Percentiles rank a stretch among this genome's conserved stretches.
These are phyloP conservation scores for Pempheris klunzingeri DNA, from an alignment of 2,797 vertebrate genomes.

Conservation along the genomic window DNA sequence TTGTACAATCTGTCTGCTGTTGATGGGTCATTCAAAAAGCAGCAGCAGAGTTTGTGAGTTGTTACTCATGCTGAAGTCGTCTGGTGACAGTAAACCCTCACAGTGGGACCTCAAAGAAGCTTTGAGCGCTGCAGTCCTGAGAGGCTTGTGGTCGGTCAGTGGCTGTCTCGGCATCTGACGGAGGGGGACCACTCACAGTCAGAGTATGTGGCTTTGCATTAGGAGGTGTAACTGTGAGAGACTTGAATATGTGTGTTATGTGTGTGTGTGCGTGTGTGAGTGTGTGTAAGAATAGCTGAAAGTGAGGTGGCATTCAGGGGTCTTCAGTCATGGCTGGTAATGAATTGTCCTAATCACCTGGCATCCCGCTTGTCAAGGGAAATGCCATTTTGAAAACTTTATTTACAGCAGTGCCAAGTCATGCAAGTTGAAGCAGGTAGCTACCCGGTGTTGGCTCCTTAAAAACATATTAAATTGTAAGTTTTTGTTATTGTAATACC, in stretches of 20 bases:
- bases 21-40: neutral
- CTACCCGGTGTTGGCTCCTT: neutral
- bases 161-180: constrained; percentile 48
- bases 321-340: constrained; percentile 41
- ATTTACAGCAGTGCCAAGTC: constrained; percentile 2
- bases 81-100: constrained; percentile 12
- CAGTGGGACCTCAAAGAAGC: constrained; percentile 14
- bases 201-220: constrained; percentile 35
- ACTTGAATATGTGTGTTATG: constrained; percentile 16
- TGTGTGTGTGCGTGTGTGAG: neutral
- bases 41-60: neutral
- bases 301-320: constrained; percentile 23
- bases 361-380: constrained; percentile 32
- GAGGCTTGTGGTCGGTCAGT: constrained; percentile 42
- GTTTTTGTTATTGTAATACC: constrained; percentile 38
- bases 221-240: constrained; percentile 43
- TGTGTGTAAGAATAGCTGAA: constrained; percentile 56
- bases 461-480: constrained; percentile 6
- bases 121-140: constrained; percentile 1
- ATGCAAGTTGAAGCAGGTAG: constrained; percentile 26
- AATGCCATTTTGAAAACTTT: constrained; percentile 27
- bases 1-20: constrained; percentile 40
- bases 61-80: constrained; percentile 27
- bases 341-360: constrained; percentile 63
- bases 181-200: constrained; percentile 26